Evolutionary conservation across 2,797 vertebrate genomes (phyloP), one percentile per base, ranked within the genome.

Genomic region (Ciconia nigra): DNA sequence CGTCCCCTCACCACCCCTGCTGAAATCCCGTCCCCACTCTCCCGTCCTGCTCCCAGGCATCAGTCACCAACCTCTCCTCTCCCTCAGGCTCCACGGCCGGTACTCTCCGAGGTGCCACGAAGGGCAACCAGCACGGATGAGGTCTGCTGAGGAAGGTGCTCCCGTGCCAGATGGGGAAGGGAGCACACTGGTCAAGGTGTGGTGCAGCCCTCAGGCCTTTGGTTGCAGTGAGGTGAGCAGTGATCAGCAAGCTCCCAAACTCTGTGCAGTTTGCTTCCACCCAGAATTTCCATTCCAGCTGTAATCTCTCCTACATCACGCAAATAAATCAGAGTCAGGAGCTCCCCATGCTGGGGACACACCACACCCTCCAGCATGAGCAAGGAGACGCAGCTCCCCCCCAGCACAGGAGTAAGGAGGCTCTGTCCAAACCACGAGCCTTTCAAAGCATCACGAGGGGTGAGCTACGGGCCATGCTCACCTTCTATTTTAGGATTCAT

Each of bases 401-500:
- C 5, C 21, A 44, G 33, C 54, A 76, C 25, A 70, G 19, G 10
- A 25, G 11, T 4, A 11, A 24, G 54, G 59, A 89, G 33, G 28
- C 12, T 77, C 20, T 7, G 5, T 16, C 29, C 51, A 93, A 88
- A 81, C 37, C 28, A 73, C 0, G 2, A 81, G 24, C n/a, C 71
- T 66, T 74, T 57, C 39, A n/a, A 90, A 87, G 41, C 16, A 87
- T 21, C 3, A 3, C 0, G 2, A 83, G 37, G 59, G 25, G 51
- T 14, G 58, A 74, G 24, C 71, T 39, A 51, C 0, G 1, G 35
- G 42, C 33, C 31, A 8, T 18, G 37, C 19, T 86, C 12, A 80
- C 25, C 54, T 86, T 80, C 69, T 90, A 10, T 85, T 95, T 95
- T 58, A 66, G 54, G 63, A 76, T 90, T 90, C n/a, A 70, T 42